A percentile compares a stretch with the other conserved stretches of the same genome.
phyloP scores from a whole-genome alignment of 2,113 vertebrate species.

The Gobio gobio region DNA sequence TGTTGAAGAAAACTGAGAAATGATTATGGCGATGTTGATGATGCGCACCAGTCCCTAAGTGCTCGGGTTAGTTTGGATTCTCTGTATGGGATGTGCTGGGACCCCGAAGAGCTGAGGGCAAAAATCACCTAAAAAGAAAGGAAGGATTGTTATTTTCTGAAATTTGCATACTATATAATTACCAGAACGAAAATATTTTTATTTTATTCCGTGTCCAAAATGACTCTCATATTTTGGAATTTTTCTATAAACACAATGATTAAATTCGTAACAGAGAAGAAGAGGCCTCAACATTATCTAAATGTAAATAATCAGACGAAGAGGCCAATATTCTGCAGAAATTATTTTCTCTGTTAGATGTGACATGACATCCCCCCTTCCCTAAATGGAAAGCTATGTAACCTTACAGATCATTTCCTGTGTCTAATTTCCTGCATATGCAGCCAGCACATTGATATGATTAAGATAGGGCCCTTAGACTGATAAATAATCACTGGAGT shows the following conservation, averaged over 20 bases:
- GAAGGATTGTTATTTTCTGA: background rate
- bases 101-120: constrained; percentile 59
- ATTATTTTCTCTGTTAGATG: constrained; percentile 23
- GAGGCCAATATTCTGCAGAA: constrained; percentile 37
- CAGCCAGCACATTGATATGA: constrained; percentile 36
- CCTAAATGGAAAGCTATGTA: constrained; percentile 44
- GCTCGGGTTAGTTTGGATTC: constrained; percentile 68
- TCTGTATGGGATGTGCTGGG: constrained; percentile 66
- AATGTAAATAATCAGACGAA: constrained; percentile 27
- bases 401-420: constrained; percentile 1
- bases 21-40: background rate
- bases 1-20: background rate
- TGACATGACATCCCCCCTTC: constrained; percentile 31
- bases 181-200: too few species aligned
- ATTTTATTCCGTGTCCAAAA: background rate
- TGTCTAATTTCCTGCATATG: constrained; percentile 1
- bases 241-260: background rate
- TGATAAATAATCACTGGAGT: constrained; percentile 19
- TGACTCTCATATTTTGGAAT: background rate
- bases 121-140: constrained; percentile 64
- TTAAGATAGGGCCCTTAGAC: background rate
- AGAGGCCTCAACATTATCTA: constrained; percentile 46
- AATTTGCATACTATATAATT: too few species aligned
- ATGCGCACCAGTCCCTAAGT: constrained; percentile 65
- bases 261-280: background rate